These are phyloP conservation scores for Microcebus griseorufus DNA, from an alignment of 2,113 vertebrate species.

Conservation along the genomic window DNA sequence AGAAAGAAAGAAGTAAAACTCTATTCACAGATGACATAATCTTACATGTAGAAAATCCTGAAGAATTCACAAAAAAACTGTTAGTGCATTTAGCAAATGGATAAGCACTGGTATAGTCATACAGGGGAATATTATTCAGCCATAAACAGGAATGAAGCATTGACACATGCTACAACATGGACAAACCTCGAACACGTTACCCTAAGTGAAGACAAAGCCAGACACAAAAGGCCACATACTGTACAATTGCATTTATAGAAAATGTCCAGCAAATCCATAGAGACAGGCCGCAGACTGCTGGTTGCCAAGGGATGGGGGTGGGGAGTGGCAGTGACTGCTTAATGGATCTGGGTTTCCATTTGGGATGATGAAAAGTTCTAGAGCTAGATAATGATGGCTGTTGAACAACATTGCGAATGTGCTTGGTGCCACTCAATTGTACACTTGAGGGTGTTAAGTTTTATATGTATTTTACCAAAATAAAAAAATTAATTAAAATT, in stretches of 20 bases:
- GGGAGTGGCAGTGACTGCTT: too few relatives aligned
- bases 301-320: not conserved
- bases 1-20: not conserved
- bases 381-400: not conserved
- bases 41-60: not conserved
- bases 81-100: not conserved
- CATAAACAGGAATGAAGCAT: not conserved
- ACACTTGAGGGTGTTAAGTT: not conserved
- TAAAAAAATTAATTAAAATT: too few relatives aligned
- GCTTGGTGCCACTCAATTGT: not conserved
- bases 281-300: not conserved
- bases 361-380: too few relatives aligned
- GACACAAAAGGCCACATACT: not conserved
- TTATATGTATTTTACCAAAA: not conserved
- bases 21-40: not conserved
- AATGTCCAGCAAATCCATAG: not conserved
- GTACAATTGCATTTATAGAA: not conserved
- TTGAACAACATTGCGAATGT: fast-evolving
- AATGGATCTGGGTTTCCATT: not conserved
- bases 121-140: not conserved
- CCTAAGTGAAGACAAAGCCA: too few relatives aligned
- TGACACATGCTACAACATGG: not conserved
- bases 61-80: too few relatives aligned
- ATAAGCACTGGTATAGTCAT: not conserved
- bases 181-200: not conserved